Evolutionary conservation across 2,888 invertebrate species (phyloP).

Genomic region (Netelia inedita): DNA sequence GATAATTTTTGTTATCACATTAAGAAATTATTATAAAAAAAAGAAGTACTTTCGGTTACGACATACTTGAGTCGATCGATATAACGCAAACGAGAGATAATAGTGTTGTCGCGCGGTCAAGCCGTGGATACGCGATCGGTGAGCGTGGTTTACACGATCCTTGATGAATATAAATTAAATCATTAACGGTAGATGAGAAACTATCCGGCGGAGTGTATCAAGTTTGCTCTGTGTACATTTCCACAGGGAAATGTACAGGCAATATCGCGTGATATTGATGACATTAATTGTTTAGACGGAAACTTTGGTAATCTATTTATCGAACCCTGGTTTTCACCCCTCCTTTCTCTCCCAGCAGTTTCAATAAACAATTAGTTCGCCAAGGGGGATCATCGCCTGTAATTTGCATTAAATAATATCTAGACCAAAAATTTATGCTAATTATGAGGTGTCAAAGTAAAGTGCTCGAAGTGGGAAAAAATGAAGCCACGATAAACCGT

Average conservation of each 20-base stretch:
- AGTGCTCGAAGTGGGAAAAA: not conserved
- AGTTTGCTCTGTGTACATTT: not conserved
- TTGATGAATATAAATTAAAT: conserved; percentile 69
- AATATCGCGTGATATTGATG: conserved; percentile 52
- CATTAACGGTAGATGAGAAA: conserved; percentile 63
- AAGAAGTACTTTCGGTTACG: not conserved
- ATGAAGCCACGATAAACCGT: not conserved
- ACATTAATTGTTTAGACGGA: conserved; percentile 61
- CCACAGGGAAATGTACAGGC: conserved; percentile 20
- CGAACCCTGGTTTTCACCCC: not conserved
- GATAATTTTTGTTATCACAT: not conserved
- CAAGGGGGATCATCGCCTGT: conserved; percentile 26
- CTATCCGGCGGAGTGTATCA: conserved; percentile 51
- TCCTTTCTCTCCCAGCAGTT: conserved; percentile 27
- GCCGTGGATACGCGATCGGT: conserved; percentile 12
- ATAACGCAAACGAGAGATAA: conserved; percentile 42
- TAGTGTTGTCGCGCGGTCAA: conserved; percentile 27
- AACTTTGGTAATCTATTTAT: conserved; percentile 48
- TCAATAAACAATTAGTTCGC: conserved; percentile 57
- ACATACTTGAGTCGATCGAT: conserved; percentile 39
- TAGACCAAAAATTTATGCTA: conserved; percentile 9
- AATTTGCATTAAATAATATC: not conserved
- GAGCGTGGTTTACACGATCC: conserved; percentile 51
- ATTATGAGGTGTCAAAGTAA: not conserved
- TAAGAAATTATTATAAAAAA: not conserved